Evolutionary conservation across 2,888 invertebrate genomes (phyloP), one percentile per base, ranked within the genome.

Genomic region (Watsonalla binaria): DNA sequence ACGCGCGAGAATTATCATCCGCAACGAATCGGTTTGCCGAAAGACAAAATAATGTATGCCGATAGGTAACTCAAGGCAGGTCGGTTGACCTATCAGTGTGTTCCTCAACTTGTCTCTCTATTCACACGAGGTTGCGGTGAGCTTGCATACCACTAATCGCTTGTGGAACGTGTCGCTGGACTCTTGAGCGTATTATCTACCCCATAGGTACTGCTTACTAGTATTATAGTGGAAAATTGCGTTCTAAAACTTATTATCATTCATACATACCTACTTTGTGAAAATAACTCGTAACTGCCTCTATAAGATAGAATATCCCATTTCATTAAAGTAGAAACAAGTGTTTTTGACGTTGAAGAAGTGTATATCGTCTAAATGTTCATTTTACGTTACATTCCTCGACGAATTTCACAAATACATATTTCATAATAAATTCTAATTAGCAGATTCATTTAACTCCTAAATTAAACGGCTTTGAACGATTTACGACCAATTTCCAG

Each of bases 121-220:
- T 51, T 33, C 46, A 52, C 54, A 51, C 48, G 55, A 52, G 45
- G 54, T 64, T 65, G 62, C 52, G 57, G 64, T 54, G 50, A 61
- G 55, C 56, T 57, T 60, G 59, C 63, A 64, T 67, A 63, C 51
- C 61, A 61, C 55, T 64, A 65, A 65, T 72, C 63, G 71, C 58
- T 66, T 63, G 58, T 59, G 59, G 60, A 59, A 61, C 61, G 58
- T 71, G 61, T 69, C 61, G 63, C 60, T 58, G 54, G 55, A 55
- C 62, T 57, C 51, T 59, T 56, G 54, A 46, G 15, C 51, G 46
- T 52, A 56, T 47, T 56, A 53, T 59, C 24, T 24, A 24, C 24
- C 24, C 24, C n/a, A n/a, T n/a, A n/a, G n/a, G n/a, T 54, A 35
- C n/a, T 11, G 6, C 2, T 6, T 46, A n/a, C 2, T n/a, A 5